A percentile compares a stretch with the other conserved stretches of the same genome.
Conservation (phyloP, 2,888 invertebrate genomes). For the Calliopum simillimum region DNA sequence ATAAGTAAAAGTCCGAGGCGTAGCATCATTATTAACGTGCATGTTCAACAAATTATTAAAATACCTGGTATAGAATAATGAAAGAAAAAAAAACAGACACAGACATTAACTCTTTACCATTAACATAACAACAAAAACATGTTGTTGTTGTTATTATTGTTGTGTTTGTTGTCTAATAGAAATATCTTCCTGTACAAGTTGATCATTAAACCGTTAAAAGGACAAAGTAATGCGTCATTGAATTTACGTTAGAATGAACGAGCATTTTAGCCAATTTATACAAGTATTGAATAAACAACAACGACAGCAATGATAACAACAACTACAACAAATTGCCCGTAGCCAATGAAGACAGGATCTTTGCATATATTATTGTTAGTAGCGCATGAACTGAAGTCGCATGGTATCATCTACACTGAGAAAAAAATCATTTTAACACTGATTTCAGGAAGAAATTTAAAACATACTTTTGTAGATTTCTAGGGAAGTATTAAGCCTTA, state of each 20-base stretch:
- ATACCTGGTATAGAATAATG: constrained; percentile 25
- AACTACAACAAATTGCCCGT: neutral
- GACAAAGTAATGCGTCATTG: constrained; percentile 28
- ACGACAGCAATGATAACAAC: constrained; percentile 4
- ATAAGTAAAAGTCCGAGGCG: neutral
- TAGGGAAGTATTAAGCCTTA: too few relatives aligned
- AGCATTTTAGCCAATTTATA: neutral
- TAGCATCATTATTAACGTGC: constrained; percentile 44
- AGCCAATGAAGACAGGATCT: constrained; percentile 22
- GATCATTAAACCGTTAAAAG: constrained; percentile 50
- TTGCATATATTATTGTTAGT: constrained; percentile 25
- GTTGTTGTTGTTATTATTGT: too few relatives aligned
- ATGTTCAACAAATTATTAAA: constrained; percentile 51
- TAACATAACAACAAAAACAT: neutral
- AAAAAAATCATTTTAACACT: too few relatives aligned
- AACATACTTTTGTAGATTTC: too few relatives aligned
- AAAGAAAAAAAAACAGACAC: neutral
- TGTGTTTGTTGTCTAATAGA: constrained; percentile 14
- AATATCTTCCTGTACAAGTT: constrained; percentile 49
- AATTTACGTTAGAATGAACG: neutral
- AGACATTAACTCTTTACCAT: too few relatives aligned
- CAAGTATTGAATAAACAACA: constrained; percentile 6
- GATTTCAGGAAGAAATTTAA: too few relatives aligned
- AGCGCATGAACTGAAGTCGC: neutral
- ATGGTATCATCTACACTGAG: neutral